Base-by-base conservation (phyloP, 2,797 vertebrate genomes). In the Columba guinea region DNA sequence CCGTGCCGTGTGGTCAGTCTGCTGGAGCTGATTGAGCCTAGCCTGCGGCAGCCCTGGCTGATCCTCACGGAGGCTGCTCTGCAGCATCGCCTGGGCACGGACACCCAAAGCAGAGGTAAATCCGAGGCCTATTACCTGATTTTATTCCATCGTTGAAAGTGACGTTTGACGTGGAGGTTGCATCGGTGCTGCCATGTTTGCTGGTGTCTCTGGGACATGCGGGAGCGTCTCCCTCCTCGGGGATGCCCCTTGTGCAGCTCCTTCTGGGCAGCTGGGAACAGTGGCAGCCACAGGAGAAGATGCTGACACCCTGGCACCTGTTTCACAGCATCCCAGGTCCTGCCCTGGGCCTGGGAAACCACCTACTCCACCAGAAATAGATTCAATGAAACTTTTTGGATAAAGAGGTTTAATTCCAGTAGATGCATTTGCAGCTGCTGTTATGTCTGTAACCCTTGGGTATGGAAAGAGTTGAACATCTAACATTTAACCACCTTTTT, bases 251-350 rank as follows among this genome's bases (percentile, higher is more conserved):
- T 59, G 32, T 1, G 0, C 15, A 0, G 1, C 39, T 60, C 34
- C 13, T 10, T 55, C 20, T 3, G 2, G 5, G 7, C 6, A 8
- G 15, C 28, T 32, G 62, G 41, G 20, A 78, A 9, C 20, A 81
- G 21, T 16, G 7, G 2, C 70, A 53, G 53, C 14, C 4, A 2
- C 37, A 37, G 30, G n/a, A 68, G 49, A 21, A 35, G 46, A 21
- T 46, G 44, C 44, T 46, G 44, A 46, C 44, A 46, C 0, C 0
- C 3, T 1, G 2, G 4, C 1, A 2, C 28, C 19, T 37, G 46
- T 1, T 2, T 44, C 1, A 1, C 37, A 21, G 46, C 11, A 30
- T 52, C 13, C 32, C 35, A 21, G 21, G 28, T 78, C 19, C 19
- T 52, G 7, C 5, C 11, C 20, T 2, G 4, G 15, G 9, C 0